Conservation (phyloP, 2,888 invertebrate genomes). For the Hirtodrosophila duncani region DNA sequence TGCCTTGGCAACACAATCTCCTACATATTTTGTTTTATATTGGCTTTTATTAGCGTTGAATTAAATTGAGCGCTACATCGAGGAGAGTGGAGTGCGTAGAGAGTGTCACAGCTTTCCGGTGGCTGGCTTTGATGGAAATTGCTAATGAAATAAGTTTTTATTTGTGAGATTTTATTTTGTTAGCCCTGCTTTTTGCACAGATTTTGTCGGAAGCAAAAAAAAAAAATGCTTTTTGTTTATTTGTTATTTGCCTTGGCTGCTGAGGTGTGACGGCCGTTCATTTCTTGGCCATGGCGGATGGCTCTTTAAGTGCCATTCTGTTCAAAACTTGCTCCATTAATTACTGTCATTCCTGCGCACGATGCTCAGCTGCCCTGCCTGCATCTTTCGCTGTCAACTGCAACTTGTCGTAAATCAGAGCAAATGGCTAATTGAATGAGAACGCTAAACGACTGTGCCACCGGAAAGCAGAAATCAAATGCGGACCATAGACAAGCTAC, state of each 20-base stretch:
- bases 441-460: constrained; percentile 12
- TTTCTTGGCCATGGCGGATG: constrained; percentile 31
- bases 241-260: constrained; percentile 37
- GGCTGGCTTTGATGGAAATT: constrained; percentile 58
- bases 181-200: constrained; percentile 14
- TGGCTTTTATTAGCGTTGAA: constrained; percentile 68
- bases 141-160: constrained; percentile 71
- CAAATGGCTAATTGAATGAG: constrained; percentile 48
- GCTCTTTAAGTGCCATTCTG: constrained; percentile 13
- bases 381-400: neutral
- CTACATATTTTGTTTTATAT: constrained; percentile 56
- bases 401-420: constrained; percentile 27
- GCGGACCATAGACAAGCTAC: constrained; percentile 19
- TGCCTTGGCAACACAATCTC: constrained; percentile 35
- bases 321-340: constrained; percentile 47
- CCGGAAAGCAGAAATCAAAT: constrained; percentile 17
- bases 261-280: constrained; percentile 28
- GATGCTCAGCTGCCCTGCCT: constrained; percentile 2
- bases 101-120: constrained; percentile 16
- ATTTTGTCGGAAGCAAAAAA: neutral
- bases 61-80: constrained; percentile 62
- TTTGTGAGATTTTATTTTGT: constrained; percentile 46
- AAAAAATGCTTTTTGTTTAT: no score
- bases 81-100: constrained; percentile 4
- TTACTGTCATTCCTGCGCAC: constrained; percentile 33